Percentiles rank a stretch among this genome's conserved stretches.
Conservation (phyloP, 2,797 vertebrate species). For the Scyliorhinus canicula region DNA sequence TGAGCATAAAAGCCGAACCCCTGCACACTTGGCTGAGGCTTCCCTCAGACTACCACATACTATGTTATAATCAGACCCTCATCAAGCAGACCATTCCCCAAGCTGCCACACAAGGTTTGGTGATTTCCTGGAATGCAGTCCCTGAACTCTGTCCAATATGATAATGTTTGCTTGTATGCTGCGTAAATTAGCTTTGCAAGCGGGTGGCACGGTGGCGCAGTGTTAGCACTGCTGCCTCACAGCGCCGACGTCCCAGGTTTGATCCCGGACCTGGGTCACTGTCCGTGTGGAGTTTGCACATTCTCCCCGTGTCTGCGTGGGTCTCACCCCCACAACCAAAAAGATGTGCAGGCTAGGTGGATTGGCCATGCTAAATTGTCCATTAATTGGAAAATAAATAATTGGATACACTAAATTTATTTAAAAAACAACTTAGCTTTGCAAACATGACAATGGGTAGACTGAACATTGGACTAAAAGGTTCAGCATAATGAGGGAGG, state of each 20-base stretch:
- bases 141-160: not conserved
- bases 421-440: no score
- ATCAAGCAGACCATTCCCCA: not conserved
- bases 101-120: not conserved
- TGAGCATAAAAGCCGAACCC: not conserved
- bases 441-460: not conserved
- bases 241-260: no score
- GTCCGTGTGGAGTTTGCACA: no score
- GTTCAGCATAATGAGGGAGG: not conserved
- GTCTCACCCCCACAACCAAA: no score
- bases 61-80: not conserved
- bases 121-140: not conserved
- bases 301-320: no score
- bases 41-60: not conserved
- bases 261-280: no score
- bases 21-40: not conserved
- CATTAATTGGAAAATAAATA: no score
- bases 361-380: no score
- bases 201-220: no score
- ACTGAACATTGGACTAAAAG: not conserved
- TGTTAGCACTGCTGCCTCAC: no score
- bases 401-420: no score
- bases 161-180: not conserved
- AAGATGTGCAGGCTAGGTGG: no score
- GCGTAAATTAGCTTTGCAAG: not conserved